phyloP scores from a whole-genome alignment of 2,113 vertebrate genomes.

The Petrocephalus zakoni region DNA sequence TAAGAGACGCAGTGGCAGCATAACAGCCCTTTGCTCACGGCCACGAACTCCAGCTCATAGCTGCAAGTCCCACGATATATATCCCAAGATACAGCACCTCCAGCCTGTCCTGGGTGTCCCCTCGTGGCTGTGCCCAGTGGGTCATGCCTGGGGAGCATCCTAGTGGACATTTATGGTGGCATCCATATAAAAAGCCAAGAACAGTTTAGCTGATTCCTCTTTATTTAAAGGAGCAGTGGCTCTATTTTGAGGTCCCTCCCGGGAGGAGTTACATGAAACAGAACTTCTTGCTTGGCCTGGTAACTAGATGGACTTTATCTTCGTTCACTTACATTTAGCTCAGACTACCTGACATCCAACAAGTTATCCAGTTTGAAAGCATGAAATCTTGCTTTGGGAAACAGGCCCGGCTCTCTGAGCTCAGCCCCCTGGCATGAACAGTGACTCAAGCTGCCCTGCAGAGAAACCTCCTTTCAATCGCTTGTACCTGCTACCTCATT shows the following conservation, averaged over 20 bases:
- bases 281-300: too few relatives aligned
- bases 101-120: not conserved
- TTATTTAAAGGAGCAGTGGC: not conserved
- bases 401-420: not conserved
- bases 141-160: not conserved
- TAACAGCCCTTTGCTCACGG: not conserved
- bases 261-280: too few relatives aligned
- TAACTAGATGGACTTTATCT: too few relatives aligned
- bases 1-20: not conserved
- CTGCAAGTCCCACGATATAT: not conserved
- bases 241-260: too few relatives aligned
- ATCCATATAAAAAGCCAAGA: not conserved
- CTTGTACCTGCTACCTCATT: not conserved
- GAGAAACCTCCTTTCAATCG: not conserved
- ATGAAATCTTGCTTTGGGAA: not conserved
- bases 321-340: too few relatives aligned
- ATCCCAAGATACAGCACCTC: not conserved
- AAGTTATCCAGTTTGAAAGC: too few relatives aligned
- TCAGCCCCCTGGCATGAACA: not conserved
- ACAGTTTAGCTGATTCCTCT: not conserved
- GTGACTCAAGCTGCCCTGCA: too few relatives aligned
- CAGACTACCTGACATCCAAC: too few relatives aligned
- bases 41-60: not conserved
- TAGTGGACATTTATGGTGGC: not conserved
- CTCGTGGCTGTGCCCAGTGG: not conserved